Percentiles rank a stretch among this genome's conserved stretches.
phyloP scores from a whole-genome alignment of 2,888 invertebrate genomes.

The Adineta ricciae region DNA sequence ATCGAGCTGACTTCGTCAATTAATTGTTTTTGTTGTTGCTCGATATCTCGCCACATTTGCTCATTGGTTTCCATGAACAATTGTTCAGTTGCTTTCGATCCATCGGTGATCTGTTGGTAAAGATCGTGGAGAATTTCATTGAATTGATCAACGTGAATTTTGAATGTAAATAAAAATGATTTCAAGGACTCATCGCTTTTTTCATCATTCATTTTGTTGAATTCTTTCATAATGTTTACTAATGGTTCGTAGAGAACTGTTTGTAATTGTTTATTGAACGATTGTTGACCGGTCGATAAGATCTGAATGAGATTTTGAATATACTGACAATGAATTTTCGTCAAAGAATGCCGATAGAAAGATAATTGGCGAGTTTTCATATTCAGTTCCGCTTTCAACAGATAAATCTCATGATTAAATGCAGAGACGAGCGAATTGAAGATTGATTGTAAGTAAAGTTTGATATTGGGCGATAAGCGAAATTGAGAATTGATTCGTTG shows the following conservation, averaged over 20 bases:
- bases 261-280: slow-evolving; percentile 2
- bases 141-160: slow-evolving; percentile 12
- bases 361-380: background rate
- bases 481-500: background rate
- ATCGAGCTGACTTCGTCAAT: background rate
- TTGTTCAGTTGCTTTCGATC: background rate
- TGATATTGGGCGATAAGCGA: background rate
- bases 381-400: background rate
- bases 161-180: slow-evolving; percentile 8
- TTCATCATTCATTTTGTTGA: background rate
- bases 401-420: background rate
- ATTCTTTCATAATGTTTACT: background rate
- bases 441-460: background rate
- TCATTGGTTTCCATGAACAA: slow-evolving; percentile 1
- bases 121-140: background rate
- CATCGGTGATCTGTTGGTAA: background rate
- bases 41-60: background rate
- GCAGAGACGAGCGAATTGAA: background rate
- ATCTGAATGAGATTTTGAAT: background rate
- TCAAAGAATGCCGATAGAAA: background rate
- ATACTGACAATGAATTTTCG: background rate
- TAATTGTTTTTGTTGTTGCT: background rate
- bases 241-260: background rate
- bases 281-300: background rate
- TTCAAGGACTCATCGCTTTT: background rate